Base-by-base conservation (phyloP, 2,113 vertebrate genomes). In the Alaudala cheleensis region DNA sequence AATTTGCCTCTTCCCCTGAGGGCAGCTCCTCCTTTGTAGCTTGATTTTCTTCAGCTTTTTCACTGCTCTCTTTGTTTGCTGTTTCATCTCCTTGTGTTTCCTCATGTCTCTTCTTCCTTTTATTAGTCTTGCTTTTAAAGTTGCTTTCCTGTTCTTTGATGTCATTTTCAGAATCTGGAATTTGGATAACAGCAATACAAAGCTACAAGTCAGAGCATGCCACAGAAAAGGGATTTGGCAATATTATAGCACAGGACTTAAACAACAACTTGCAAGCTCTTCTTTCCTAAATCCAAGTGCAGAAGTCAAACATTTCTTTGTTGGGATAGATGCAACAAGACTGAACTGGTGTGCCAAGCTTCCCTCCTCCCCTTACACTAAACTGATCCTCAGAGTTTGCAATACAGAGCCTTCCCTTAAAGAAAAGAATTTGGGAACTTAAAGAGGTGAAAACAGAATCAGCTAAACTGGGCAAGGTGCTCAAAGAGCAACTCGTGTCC, bases 161-260 rank as follows among this genome's bases (percentile, higher is more conserved):
- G 3, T 90, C 56, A 53, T 70, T 76, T 50, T 84, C 88, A 72
- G 88, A 78, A 83, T 61, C 95, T 96, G 29, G 22, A 81, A 88
- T 44, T 50, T 40, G 34, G 15, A 4, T 22, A 58, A 72, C 10
- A 77, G 33, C 16, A 79, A 62, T 11, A 51, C 29, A 92, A 37
- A 83, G 26, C 64, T 33, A 56, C 20, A 24, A 29, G 14, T 77
- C 18, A 95, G 37, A 74, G 17, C 0, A 2, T 4, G 6, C 13
- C n/a, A 60, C 11, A 71, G 25, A 18, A 69, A 60, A 54, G 19
- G 5, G 6, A 61, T 2, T 0, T 20, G 5, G 49, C 6, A 65
- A 66, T 9, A 8, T 34, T 44, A 42, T 7, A 62, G 21, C 0
- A 1, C 0, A 40, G 3, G 4, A 72, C n/a, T 61, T 54, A 5